Evolutionary conservation across 2,797 vertebrate genomes (phyloP), one percentile per base, ranked within the genome.

Genomic region (Cephalopachus bancanus): DNA sequence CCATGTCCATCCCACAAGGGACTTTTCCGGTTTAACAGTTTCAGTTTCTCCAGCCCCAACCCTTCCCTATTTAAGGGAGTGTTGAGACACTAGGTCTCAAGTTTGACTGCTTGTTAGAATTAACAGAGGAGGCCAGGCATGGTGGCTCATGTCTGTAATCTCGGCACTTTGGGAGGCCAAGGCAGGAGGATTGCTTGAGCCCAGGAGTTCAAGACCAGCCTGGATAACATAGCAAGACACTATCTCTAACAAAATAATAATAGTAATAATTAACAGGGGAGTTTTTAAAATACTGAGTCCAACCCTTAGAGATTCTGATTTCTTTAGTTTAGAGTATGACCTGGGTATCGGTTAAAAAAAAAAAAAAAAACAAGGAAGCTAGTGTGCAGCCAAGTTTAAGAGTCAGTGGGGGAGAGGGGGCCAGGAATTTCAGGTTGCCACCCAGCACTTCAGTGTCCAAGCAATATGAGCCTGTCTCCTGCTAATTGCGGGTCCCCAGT

Each of bases 271-370:
- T 44, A 44, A 44, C 28, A 28, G 6, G 11, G 24, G 6, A 60
- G 26, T 33, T n/a, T 69, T 33, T 16, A 49, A 93, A 93, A 33
- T 53, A 37, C 33, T 4, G 6, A 88, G 30, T n/a, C 37, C 57
- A 59, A 37, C 37, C 69, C 62, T 76, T 28, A 28, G 83, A 85
- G 30, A 67, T 74, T 57, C 53, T 26, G 55, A 81, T 22, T 65
- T 93, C 55, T 51, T 92, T 69, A 20, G 78, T 76, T 85, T 81
- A 60, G 65, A 91, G 87, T 72, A 16, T 84, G 69, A 33, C 24
- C 60, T 17, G 26, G 20, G 60, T 16, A 51, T 75, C n/a, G 20
- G 62, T 24, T 30, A 2, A 19, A 30, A 86, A 92, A 64, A n/a
- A n/a, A n/a, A 44, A 44, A 44, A 44, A 44, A 44, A 22, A 14